These are phyloP conservation scores for Muntiacus muntjak DNA, from an alignment of 2,113 vertebrate species.

Conservation along the genomic window DNA sequence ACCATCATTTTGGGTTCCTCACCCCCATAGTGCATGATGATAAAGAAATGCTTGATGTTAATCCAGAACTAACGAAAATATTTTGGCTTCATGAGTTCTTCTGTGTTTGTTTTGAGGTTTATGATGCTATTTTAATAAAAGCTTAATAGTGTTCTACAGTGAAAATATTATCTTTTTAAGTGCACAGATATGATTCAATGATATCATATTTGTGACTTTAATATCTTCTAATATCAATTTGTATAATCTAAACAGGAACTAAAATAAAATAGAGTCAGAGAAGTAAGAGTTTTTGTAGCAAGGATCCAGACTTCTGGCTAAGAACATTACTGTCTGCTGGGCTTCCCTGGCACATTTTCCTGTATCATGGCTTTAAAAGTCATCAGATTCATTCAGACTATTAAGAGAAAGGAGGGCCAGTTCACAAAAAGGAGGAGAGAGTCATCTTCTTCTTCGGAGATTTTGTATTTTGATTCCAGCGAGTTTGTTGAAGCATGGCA, in stretches of 20 bases:
- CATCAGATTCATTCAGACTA: accelerated
- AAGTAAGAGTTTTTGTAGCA: not conserved
- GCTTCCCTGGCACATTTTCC: not conserved
- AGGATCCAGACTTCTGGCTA: not conserved
- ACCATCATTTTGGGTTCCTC: not conserved
- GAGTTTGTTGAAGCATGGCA: not conserved
- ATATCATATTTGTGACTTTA: constrained; percentile 46
- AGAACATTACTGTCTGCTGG: not conserved
- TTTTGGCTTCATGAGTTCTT: constrained; percentile 50
- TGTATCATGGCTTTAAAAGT: not conserved
- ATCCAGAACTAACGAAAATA: constrained; percentile 60
- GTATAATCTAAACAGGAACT: constrained; percentile 36
- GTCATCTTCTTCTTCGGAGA: not conserved
- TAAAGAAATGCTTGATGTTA: constrained; percentile 41
- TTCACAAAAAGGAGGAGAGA: not conserved
- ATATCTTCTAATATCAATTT: constrained; percentile 44
- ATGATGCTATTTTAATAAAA: constrained; percentile 68
- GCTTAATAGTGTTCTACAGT: constrained; percentile 54
- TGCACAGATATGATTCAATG: constrained; percentile 36
- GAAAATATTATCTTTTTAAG: constrained; percentile 65
- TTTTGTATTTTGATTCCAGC: not conserved
- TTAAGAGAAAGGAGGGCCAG: not conserved
- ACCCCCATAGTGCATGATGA: not conserved
- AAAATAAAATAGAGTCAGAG: constrained; percentile 39
- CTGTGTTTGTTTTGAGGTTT: constrained; percentile 24